phyloP scores from a whole-genome alignment of 2,113 vertebrate genomes.

The Pituophis catenifer region DNA sequence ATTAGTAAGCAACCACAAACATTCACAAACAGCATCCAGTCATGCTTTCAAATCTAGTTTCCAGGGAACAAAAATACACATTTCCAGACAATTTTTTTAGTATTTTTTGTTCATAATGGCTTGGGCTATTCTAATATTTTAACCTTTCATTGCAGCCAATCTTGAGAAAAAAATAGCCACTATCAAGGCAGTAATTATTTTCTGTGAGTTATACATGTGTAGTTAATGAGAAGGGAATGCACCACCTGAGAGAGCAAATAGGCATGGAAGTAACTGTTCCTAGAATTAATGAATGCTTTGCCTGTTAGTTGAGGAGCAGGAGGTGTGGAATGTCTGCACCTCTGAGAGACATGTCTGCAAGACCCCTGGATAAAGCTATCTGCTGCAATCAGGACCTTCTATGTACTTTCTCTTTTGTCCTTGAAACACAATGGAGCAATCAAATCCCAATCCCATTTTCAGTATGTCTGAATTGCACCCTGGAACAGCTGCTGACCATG shows the following conservation, averaged over 20 bases:
- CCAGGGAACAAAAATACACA: not conserved
- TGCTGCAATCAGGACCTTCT: slow-evolving; percentile 22
- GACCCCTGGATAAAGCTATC: not conserved
- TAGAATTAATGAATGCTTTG: not conserved
- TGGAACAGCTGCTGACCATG: not conserved
- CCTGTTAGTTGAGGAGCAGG: too few species aligned
- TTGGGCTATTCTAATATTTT: not conserved
- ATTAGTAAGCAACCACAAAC: not conserved
- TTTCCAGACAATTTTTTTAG: not conserved
- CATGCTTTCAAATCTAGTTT: not conserved
- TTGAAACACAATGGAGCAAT: slow-evolving; percentile 27
- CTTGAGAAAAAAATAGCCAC: not conserved
- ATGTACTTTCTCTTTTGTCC: slow-evolving; percentile 13
- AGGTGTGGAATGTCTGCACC: not conserved
- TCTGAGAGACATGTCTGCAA: not conserved
- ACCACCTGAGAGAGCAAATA: slow-evolving; percentile 3
- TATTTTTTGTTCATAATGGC: not conserved
- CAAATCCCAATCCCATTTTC: slow-evolving; percentile 5
- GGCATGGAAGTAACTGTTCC: not conserved
- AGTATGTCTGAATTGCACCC: slow-evolving; percentile 10
- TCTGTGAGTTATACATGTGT: not conserved
- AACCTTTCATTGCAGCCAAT: not conserved
- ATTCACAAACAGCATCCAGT: not conserved
- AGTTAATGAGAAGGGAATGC: slow-evolving; percentile 8
- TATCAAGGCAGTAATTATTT: not conserved